Evolutionary conservation across 2,797 vertebrate species (phyloP).

Genomic region (Xenopus petersii): DNA sequence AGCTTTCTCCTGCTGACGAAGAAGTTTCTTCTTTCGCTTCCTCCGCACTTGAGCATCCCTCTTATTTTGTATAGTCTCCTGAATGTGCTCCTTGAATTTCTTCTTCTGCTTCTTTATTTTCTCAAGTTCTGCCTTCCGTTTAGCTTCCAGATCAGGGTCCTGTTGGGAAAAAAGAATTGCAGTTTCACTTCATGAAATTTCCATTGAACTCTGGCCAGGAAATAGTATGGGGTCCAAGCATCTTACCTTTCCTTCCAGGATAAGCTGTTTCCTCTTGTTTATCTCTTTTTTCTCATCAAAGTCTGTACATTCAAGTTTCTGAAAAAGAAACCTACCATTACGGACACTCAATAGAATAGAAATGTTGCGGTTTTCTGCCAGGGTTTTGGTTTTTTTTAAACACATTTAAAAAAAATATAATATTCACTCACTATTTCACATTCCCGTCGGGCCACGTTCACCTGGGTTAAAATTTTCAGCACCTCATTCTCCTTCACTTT

Average conservation of each 20-base stretch:
- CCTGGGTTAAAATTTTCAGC: slow-evolving; percentile 87
- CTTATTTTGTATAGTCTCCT: slow-evolving; percentile 65
- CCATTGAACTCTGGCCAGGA: neutral
- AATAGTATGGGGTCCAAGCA: neutral
- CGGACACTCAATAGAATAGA: no score
- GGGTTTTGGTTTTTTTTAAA: no score
- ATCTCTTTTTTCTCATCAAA: slow-evolving; percentile 95
- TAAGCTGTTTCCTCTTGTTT: slow-evolving; percentile 92
- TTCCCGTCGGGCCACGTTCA: slow-evolving; percentile 85
- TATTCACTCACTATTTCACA: slow-evolving; percentile 84
- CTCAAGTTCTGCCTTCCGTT: slow-evolving; percentile 81
- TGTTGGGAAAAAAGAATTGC: slow-evolving; percentile 50
- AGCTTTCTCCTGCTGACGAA: neutral
- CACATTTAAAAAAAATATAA: neutral
- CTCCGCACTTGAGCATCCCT: slow-evolving; percentile 57
- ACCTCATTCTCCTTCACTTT: slow-evolving; percentile 76
- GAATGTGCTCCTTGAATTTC: slow-evolving; percentile 72
- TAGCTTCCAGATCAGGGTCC: slow-evolving; percentile 90
- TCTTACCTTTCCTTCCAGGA: slow-evolving; percentile 87
- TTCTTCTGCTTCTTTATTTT: slow-evolving; percentile 79
- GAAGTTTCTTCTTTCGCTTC: slow-evolving; percentile 56
- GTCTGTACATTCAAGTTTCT: slow-evolving; percentile 88
- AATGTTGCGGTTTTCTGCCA: no score
- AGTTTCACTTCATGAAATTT: no score
- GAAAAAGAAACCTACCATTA: neutral